These are phyloP conservation scores for Phalacrocorax carbo DNA, from an alignment of 2,113 vertebrate species.

Conservation along the genomic window DNA sequence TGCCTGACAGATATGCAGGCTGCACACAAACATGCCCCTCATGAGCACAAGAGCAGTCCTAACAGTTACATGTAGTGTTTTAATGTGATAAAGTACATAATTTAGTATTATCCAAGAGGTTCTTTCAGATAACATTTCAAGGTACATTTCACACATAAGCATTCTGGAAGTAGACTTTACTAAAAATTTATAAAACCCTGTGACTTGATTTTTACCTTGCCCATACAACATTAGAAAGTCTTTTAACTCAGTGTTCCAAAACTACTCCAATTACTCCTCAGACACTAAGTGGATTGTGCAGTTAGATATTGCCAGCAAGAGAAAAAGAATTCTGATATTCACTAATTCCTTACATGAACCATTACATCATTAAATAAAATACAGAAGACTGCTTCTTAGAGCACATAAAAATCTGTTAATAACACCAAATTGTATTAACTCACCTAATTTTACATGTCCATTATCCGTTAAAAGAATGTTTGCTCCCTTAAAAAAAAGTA, in stretches of 20 bases:
- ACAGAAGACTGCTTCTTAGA: not conserved
- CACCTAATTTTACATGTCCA: conserved; percentile 96
- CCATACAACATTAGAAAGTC: not conserved
- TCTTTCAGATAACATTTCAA: not conserved
- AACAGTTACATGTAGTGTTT: not conserved
- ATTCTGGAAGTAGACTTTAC: not conserved
- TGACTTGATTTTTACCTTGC: not conserved
- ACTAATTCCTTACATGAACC: not conserved
- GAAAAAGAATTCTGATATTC: not conserved
- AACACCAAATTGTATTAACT: conserved; percentile 54
- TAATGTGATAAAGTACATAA: not conserved
- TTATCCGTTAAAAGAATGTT: conserved; percentile 99
- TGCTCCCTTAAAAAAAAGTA: conserved; percentile 86
- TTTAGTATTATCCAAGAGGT: not conserved
- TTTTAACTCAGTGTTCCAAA: not conserved
- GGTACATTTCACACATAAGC: not conserved
- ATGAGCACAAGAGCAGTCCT: not conserved
- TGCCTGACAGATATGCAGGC: not conserved
- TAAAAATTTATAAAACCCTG: not conserved
- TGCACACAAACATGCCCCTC: not conserved
- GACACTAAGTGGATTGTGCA: not conserved
- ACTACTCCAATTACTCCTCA: not conserved
- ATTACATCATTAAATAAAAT: not conserved
- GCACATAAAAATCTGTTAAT: not conserved
- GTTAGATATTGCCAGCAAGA: not conserved